Percentiles rank a stretch among this genome's conserved stretches.
These are phyloP conservation scores for Heliconius congener DNA, from an alignment of 1,140 invertebrate genomes.

Conservation along the genomic window DNA sequence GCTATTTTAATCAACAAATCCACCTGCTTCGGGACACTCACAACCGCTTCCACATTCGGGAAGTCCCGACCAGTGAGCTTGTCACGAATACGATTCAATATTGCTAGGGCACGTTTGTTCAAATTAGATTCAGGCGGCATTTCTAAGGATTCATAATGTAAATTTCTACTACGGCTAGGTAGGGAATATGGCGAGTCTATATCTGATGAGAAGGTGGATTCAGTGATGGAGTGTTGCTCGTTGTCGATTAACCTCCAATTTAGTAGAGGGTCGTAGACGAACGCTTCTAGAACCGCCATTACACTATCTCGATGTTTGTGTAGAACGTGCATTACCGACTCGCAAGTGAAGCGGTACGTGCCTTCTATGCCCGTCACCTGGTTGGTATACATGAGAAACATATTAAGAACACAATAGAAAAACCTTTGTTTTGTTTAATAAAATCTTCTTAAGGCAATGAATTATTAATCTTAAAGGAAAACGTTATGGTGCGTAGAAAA, in stretches of 20 bases:
- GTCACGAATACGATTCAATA: slow-evolving; percentile 95
- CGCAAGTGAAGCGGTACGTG: slow-evolving; percentile 96
- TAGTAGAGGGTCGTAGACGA: slow-evolving; percentile 99
- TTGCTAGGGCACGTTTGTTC: slow-evolving; percentile 95
- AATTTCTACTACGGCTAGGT: slow-evolving; percentile 60
- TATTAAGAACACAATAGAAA: too few species aligned
- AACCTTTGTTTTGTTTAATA: too few species aligned
- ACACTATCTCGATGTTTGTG: slow-evolving; percentile 98
- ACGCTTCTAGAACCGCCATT: slow-evolving; percentile 99
- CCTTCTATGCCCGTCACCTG: slow-evolving; percentile 89
- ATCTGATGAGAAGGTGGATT: slow-evolving; percentile 72
- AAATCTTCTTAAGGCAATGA: too few species aligned
- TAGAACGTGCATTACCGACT: slow-evolving; percentile 98
- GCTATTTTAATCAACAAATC: slow-evolving; percentile 97
- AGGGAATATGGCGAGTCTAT: slow-evolving; percentile 67
- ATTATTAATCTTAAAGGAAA: too few species aligned
- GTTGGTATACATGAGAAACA: slow-evolving; percentile 22
- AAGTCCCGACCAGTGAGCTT: slow-evolving; percentile 94
- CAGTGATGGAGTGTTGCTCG: slow-evolving; percentile 64
- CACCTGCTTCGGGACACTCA: slow-evolving; percentile 95
- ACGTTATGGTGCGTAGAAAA: too few species aligned
- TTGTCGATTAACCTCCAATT: slow-evolving; percentile 93
- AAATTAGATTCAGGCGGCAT: slow-evolving; percentile 83
- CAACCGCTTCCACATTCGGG: slow-evolving; percentile 77
- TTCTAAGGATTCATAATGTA: slow-evolving; percentile 65